Evolutionary conservation across 2,113 vertebrate species (phyloP).

Genomic region (Ammodytes marinus): DNA sequence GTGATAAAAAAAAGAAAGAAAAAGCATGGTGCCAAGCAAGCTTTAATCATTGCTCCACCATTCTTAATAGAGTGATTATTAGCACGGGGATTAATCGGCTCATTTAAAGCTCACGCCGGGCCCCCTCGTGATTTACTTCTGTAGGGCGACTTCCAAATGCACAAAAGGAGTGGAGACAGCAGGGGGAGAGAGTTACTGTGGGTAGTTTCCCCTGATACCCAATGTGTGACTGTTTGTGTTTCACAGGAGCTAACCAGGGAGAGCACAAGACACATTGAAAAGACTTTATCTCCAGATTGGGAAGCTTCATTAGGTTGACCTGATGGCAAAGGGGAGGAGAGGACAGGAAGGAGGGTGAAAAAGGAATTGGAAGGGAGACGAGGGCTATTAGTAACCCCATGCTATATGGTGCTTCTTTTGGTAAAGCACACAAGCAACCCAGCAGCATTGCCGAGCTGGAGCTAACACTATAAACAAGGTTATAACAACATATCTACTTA

Average conservation of each 20-base stretch:
- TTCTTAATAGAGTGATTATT: constrained; percentile 70
- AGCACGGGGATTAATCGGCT: constrained; percentile 72
- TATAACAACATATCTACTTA: too few species aligned
- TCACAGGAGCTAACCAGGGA: constrained; percentile 62
- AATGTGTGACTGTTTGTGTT: constrained; percentile 49
- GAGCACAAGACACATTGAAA: constrained; percentile 35
- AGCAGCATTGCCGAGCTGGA: neutral
- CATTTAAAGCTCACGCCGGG: constrained; percentile 64
- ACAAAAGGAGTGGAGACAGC: constrained; percentile 36
- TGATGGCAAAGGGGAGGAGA: constrained; percentile 3
- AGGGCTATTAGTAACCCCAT: constrained; percentile 56
- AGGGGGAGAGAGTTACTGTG: constrained; percentile 13
- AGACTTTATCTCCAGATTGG: constrained; percentile 24
- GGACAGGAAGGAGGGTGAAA: constrained; percentile 2
- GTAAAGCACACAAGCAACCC: constrained; percentile 27
- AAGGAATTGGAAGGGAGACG: constrained; percentile 11
- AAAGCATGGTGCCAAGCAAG: neutral
- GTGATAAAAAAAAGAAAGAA: neutral
- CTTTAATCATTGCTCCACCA: constrained; percentile 60
- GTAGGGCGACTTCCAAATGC: constrained; percentile 52
- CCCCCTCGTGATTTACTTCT: constrained; percentile 61
- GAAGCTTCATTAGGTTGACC: constrained; percentile 56
- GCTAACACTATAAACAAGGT: neutral
- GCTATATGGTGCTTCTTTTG: constrained; percentile 22
- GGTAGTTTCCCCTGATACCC: constrained; percentile 25